phyloP scores from a whole-genome alignment of 35 echinoderm and acorn worm species.

The Heliocidaris tuberculata region DNA sequence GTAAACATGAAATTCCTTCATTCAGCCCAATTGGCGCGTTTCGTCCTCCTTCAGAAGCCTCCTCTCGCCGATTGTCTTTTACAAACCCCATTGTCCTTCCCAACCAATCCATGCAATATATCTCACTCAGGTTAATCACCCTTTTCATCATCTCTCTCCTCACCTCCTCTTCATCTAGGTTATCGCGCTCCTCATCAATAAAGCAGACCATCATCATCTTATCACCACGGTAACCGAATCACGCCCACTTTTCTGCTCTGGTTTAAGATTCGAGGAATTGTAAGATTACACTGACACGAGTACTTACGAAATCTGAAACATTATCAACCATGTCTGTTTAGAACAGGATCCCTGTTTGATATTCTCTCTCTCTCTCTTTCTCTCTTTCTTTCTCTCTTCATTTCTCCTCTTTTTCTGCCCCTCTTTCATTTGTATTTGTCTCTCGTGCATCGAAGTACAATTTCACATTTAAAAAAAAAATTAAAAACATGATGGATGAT shows the following conservation, averaged over 20 bases:
- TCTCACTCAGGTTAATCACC: slow-evolving; percentile 9
- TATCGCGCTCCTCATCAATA: slow-evolving; percentile 23
- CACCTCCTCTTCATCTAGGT: slow-evolving; percentile 31
- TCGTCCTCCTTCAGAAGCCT: not conserved
- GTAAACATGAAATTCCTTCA: not conserved
- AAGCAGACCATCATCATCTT: not conserved
- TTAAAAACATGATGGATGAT: no score
- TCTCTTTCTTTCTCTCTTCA: not conserved
- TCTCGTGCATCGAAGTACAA: no score
- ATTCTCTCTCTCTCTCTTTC: not conserved
- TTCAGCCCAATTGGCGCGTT: not conserved
- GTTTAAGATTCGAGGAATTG: not conserved
- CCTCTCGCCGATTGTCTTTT: not conserved
- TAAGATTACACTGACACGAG: not conserved
- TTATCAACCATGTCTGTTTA: no score
- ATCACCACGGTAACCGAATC: not conserved
- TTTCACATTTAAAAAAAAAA: no score
- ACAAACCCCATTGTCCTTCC: not conserved
- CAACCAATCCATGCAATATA: slow-evolving; percentile 3
- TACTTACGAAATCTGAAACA: no score
- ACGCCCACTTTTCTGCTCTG: not conserved
- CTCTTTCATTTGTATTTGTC: not conserved
- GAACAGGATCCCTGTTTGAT: no score
- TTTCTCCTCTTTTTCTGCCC: not conserved
- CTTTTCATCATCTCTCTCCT: slow-evolving; percentile 1